Evolutionary conservation across 2,888 invertebrate species (phyloP), one percentile per base, ranked within the genome.

Genomic region (Amorpha juglandis): DNA sequence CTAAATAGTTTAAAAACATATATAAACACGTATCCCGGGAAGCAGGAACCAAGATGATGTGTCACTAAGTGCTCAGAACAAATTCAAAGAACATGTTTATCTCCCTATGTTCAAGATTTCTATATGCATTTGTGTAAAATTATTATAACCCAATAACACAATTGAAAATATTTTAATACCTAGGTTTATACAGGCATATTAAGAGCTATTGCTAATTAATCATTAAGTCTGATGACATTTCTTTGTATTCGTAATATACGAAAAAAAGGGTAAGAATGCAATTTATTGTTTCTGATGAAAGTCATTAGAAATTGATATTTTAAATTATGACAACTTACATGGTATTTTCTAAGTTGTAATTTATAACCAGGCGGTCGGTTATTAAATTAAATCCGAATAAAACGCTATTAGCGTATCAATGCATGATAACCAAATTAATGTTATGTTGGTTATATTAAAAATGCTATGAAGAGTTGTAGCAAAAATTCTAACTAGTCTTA

Each of bases 401-500:
- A 81, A 73, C 70, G 75, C 72, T 77, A 83, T 80, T 80, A 81
- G 74, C 75, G 74, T 78, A 80, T 58, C 66, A 77, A 74, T 69
- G 74, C 74, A 71, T 69, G 80, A 81, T 84, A 82, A 82, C 70
- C 72, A 80, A 80, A 82, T 83, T 84, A 81, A 80, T 81, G 70
- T 73, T 73, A 76, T 74, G 74, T 72, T 79, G 67, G 69, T 70
- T 71, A 65, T 69, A 71, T 73, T 70, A 74, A 78, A 80, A 80
- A 78, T 64, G 71, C 63, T 78, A 71, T 69, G 16, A 58, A 70
- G 68, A 78, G 71, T 67, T 78, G 70, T 73, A 71, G 72, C 79
- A 76, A 78, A 81, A 79, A 81, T 78, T 77, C 79, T 82, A 81
- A 80, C 83, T 81, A 79, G 82, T 80, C 77, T 80, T 74, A 76